Percentiles rank a stretch among this genome's conserved stretches.
Conservation (phyloP, 2,888 invertebrate species). For the Pristionchus exspectatus region DNA sequence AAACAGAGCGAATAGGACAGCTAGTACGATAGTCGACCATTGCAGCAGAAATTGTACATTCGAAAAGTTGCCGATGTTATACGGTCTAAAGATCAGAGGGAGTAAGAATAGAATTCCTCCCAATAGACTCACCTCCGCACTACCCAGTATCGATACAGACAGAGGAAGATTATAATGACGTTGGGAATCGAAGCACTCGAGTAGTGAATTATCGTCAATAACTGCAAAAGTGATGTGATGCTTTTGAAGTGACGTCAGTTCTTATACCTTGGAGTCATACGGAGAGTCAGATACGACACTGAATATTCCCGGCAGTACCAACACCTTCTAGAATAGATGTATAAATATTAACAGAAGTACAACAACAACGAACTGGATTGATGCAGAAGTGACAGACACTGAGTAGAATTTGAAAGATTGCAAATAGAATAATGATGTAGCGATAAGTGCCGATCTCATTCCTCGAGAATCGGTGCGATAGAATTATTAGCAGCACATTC, state of each 20-base stretch:
- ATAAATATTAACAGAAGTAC: background rate
- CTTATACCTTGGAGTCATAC: background rate
- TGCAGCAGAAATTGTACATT: background rate
- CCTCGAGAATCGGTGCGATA: background rate
- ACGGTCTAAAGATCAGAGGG: background rate
- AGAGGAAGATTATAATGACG: background rate
- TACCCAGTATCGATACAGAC: constrained; percentile 7
- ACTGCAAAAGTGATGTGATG: background rate
- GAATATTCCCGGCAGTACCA: constrained; percentile 1
- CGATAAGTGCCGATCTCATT: constrained; percentile 1
- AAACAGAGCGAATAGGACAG: background rate
- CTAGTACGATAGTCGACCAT: background rate
- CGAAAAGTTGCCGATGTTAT: background rate
- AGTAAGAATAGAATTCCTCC: background rate
- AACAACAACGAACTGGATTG: background rate
- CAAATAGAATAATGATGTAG: background rate
- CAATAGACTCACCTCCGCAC: background rate
- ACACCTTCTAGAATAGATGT: background rate
- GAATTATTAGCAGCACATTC: background rate
- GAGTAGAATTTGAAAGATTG: background rate
- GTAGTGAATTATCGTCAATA: background rate
- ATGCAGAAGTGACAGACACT: background rate
- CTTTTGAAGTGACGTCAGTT: background rate
- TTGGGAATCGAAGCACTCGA: background rate
- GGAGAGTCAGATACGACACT: background rate